phyloP scores from a whole-genome alignment of 2,113 vertebrate genomes.

The Upupa epops region DNA sequence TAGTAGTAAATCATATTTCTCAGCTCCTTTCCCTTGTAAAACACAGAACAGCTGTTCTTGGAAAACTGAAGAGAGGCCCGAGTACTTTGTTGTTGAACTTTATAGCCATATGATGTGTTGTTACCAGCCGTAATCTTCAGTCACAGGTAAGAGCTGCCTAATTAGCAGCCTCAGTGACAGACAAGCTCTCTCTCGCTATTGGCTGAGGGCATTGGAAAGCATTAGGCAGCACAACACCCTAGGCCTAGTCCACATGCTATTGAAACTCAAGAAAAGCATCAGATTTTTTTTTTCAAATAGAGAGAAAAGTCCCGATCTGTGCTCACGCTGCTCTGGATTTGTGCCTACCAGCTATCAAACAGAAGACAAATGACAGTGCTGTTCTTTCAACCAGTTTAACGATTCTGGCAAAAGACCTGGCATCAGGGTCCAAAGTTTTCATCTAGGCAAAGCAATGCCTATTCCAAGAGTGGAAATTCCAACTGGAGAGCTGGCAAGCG shows the following conservation, averaged over 20 bases:
- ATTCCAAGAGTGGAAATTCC: constrained; percentile 61
- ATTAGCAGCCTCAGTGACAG: neutral
- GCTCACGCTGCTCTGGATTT: constrained; percentile 34
- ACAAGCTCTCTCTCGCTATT: neutral
- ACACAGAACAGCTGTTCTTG: constrained; percentile 7
- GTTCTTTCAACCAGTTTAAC: constrained; percentile 53
- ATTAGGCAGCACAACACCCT: neutral
- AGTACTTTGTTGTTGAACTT: neutral
- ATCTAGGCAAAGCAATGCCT: constrained; percentile 57
- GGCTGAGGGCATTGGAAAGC: neutral
- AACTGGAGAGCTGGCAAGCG: constrained; percentile 41
- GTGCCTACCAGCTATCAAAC: constrained; percentile 40
- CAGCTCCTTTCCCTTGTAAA: constrained; percentile 17
- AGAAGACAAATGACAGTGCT: constrained; percentile 50
- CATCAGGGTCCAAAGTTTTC: constrained; percentile 32
- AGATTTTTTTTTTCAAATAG: neutral
- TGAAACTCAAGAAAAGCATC: neutral
- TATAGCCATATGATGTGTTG: neutral
- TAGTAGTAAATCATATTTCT: neutral
- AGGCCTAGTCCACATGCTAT: neutral
- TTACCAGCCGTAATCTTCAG: neutral
- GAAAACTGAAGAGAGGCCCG: neutral
- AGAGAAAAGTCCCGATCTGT: constrained; percentile 5
- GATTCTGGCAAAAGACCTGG: constrained; percentile 48
- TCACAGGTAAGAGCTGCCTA: neutral